phyloP scores from a whole-genome alignment of 2,797 vertebrate species.

The Halcyon smyrnensis region DNA sequence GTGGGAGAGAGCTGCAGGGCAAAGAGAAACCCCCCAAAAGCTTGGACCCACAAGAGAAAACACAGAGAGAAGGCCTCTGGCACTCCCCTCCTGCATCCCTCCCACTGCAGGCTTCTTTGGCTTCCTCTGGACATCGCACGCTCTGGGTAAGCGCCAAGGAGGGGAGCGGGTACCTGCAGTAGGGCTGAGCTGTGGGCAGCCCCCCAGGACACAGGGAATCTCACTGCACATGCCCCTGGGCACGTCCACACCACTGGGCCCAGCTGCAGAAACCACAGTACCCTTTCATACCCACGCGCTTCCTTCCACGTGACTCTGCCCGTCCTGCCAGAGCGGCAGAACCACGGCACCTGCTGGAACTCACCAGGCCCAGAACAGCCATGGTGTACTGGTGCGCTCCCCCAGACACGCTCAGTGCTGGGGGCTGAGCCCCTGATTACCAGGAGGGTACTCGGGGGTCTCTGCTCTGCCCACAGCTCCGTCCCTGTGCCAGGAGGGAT shows the following conservation, averaged over 20 bases:
- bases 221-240: background rate
- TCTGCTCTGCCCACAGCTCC: background rate
- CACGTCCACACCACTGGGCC: background rate
- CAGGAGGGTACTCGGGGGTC: accelerated
- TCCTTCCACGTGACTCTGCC: background rate
- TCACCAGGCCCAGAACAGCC: background rate
- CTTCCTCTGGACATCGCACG: background rate
- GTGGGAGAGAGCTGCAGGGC: background rate
- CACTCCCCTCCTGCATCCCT: background rate
- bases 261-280: background rate
- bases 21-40: background rate
- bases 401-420: accelerated
- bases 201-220: background rate
- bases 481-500: background rate
- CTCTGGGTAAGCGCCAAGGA: background rate
- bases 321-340: accelerated
- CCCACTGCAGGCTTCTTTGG: background rate
- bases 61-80: background rate
- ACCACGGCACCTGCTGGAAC: accelerated
- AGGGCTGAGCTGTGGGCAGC: background rate
- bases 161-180: background rate
- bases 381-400: accelerated
- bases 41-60: background rate
- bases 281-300: background rate
- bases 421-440: background rate